Percentiles rank a stretch among this genome's conserved stretches.
Conservation (phyloP, 1,140 invertebrate species). For the Gonatopus flavifemur region DNA sequence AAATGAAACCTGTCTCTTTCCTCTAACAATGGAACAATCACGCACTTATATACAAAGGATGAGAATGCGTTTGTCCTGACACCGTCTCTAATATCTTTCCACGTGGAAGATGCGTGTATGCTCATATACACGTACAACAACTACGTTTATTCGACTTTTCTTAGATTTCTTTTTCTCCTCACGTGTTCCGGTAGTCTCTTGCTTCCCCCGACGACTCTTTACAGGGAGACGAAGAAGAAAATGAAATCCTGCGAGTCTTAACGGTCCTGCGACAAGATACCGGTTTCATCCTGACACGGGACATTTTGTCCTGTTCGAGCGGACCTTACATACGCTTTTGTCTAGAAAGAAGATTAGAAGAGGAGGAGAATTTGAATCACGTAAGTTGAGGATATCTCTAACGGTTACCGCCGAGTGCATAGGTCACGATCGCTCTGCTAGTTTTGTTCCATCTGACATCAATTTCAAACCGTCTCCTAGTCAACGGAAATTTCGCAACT, state of each 20-base stretch:
- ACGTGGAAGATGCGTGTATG: too few relatives aligned
- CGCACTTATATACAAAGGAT: too few relatives aligned
- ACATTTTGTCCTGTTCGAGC: slow-evolving; percentile 44
- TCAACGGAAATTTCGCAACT: too few relatives aligned
- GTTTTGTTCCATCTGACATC: too few relatives aligned
- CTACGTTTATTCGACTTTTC: slow-evolving; percentile 21
- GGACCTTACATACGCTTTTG: slow-evolving; percentile 19
- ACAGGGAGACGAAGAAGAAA: slow-evolving; percentile 1
- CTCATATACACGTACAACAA: slow-evolving; percentile 28
- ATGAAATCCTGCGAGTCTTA: slow-evolving; percentile 28
- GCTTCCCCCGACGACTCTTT: slow-evolving; percentile 11
- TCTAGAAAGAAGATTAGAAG: slow-evolving; percentile 36
- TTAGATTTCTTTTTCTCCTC: slow-evolving; percentile 21
- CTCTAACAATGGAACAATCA: slow-evolving; percentile 31
- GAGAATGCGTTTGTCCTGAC: slow-evolving; percentile 5
- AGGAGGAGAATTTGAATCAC: too few relatives aligned
- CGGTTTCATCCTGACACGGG: slow-evolving; percentile 51
- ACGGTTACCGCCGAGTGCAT: slow-evolving; percentile 45
- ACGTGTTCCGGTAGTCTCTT: slow-evolving; percentile 22
- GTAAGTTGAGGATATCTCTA: too few relatives aligned
- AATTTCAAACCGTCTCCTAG: too few relatives aligned
- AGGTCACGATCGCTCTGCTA: slow-evolving; percentile 20
- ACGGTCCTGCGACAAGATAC: slow-evolving; percentile 57
- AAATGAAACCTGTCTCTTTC: slow-evolving; percentile 52
- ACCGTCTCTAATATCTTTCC: too few relatives aligned